Evolutionary conservation across 2,797 vertebrate species (phyloP), one percentile per base, ranked within the genome.

Genomic region (Muscicapa striata): DNA sequence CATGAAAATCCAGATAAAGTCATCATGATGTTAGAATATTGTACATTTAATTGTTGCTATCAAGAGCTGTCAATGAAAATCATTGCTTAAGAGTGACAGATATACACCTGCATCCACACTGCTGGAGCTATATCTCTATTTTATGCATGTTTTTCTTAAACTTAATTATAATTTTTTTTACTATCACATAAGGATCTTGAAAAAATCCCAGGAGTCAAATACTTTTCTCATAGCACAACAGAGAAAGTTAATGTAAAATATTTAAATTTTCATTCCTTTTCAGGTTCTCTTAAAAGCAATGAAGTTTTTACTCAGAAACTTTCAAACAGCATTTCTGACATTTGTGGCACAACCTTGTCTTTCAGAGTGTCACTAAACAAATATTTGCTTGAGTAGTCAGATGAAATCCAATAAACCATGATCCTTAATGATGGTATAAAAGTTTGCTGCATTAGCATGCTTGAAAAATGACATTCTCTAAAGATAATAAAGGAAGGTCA

Each of bases 341-440:
- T 91, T 96, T 92, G 61, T 82, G 78, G 67, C 55, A 73, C 72
- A 66, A 45, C 67, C 51, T 77, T 73, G 24, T 84, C 43, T 68
- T 89, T 86, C 63, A 91, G 54, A 76, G 32, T 55, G 77, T 84
- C 67, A 80, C 88, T 85, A 90, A 87, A 77, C 32, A 94, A 91
- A 94, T 57, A 11, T 94, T 94, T 96, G 86, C 91, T 88, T 59
- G 89, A 94, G 55, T 74, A 96, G 81, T 74, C 73, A 88, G 70
- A 57, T 46, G 12, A 94, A 92, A 96, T 95, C 80, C 43, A 95
- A 84, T 93, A 95, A 95, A 89, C 19, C 32, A 40, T 57, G 72
- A 55, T 89, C 46, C 51, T 96, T 95, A 96, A 91, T 87, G 70
- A 91, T 48, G 62, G 80, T 23, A 81, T 64, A 82, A 94, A 96